Evolutionary conservation across 35 echinoderm and acorn worm genomes (phyloP), one percentile per base, ranked within the genome.

Genomic region (Ophiothrix spiculata): DNA sequence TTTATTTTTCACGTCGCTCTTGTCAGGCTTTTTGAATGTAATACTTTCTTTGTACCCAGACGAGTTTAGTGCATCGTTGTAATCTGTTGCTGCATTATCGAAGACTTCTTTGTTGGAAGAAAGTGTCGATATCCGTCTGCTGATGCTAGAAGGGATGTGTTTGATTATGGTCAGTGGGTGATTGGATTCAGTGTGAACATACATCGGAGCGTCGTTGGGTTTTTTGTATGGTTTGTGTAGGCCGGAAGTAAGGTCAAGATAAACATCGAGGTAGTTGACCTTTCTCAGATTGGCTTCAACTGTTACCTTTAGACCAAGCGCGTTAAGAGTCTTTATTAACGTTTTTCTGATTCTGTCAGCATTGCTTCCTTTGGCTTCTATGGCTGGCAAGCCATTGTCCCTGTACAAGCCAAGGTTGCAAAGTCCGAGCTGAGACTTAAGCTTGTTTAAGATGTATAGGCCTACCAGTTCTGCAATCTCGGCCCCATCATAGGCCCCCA

Each of bases 331-430:
- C 64, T 75, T 36, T 17, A 39, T 31, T 1, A 83, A n/a, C 45
- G 37, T 21, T 54, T 89, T 89, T 38, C 63, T 83, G 21, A 60
- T 76, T 56, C 79, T 37, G 36, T 82, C n/a, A n/a, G n/a, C n/a
- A n/a, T n/a, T n/a, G n/a, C n/a, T n/a, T n/a, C n/a, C n/a, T n/a
- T n/a, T n/a, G n/a, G 56, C 33, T 31, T 88, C 81, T 32, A 89
- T 56, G 29, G 38, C 87, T 4, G 87, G 79, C 25, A 89, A 40
- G 42, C 87, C 87, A 69, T 89, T 80, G 64, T 89, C 87, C 32
- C 87, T 83, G 46, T 89, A 89, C 0, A 83, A 79, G 4, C 87
- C 79, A 31, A 64, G 33, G 29, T 40, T 42, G 36, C 49, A 45
- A 10, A 28, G 38, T 37, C 49, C 31, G 1, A 82, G 37, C 33